Conservation (phyloP, 2,888 invertebrate genomes). For the Nasonia oneida region DNA sequence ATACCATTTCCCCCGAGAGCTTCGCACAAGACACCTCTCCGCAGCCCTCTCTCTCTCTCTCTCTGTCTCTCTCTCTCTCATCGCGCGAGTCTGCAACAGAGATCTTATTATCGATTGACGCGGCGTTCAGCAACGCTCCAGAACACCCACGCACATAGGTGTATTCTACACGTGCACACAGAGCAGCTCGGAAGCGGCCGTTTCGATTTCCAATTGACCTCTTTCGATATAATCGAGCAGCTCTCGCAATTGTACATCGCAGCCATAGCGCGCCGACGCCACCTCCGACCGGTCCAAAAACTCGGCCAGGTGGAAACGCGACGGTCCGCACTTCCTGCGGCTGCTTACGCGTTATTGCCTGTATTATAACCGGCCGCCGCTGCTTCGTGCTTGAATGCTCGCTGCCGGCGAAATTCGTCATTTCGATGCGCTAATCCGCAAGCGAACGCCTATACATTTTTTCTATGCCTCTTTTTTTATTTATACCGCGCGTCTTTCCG, state of each 20-base stretch:
- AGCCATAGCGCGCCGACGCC: background rate
- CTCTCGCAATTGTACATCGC: constrained; percentile 50
- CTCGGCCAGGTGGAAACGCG: constrained; percentile 66
- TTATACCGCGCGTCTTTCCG: constrained; percentile 42
- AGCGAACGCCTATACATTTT: background rate
- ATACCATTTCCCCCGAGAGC: constrained; percentile 24
- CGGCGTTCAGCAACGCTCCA: background rate
- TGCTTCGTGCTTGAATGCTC: constrained; percentile 45
- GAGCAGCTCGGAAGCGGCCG: constrained; percentile 25
- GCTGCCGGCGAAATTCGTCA: constrained; percentile 33
- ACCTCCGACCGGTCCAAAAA: constrained; percentile 63
- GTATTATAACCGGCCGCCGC: background rate
- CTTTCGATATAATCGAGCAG: constrained; percentile 60
- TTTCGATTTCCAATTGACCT: constrained; percentile 63
- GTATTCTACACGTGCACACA: no score
- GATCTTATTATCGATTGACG: constrained; percentile 55
- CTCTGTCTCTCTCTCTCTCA: background rate
- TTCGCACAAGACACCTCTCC: background rate
- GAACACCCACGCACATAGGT: background rate
- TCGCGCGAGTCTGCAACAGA: background rate
- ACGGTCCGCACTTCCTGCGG: constrained; percentile 64
- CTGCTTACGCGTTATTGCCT: constrained; percentile 7
- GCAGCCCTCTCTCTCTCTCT: background rate
- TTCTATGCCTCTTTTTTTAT: constrained; percentile 25
- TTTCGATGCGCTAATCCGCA: constrained; percentile 38